A percentile compares a stretch with the other conserved stretches of the same genome.
Evolutionary conservation across 2,888 invertebrate species (phyloP).

Genomic region (Pachycephus smyrnensis): DNA sequence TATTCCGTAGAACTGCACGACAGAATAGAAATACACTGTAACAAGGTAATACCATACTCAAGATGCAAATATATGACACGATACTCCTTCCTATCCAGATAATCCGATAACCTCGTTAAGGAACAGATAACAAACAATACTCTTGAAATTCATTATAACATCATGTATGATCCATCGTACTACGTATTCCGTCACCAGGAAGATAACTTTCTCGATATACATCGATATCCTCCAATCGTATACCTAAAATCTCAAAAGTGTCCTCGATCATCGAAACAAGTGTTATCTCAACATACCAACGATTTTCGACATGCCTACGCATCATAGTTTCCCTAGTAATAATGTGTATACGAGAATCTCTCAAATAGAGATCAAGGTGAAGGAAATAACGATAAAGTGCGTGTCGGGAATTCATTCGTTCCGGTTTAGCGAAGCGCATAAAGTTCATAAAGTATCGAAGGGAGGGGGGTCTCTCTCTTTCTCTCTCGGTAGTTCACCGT

Average conservation of each 20-base stretch:
- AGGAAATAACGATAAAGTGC: neutral
- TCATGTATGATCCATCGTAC: neutral
- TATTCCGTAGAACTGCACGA: neutral
- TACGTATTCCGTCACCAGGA: neutral
- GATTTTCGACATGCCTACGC: neutral
- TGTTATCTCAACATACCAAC: neutral
- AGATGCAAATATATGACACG: no score
- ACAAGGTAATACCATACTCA: no score
- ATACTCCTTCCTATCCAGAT: no score
- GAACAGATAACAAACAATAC: no score
- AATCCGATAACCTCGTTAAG: no score
- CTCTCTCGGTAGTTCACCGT: neutral
- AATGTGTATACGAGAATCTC: neutral
- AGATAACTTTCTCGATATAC: no score
- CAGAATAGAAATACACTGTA: neutral
- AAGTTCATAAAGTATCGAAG: neutral
- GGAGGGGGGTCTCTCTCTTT: neutral
- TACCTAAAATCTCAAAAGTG: neutral
- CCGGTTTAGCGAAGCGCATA: neutral
- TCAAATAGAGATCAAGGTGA: neutral
- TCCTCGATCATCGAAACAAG: neutral
- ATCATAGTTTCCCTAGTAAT: neutral
- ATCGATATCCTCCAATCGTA: neutral
- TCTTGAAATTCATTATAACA: no score
- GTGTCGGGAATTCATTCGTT: neutral